phyloP scores from a whole-genome alignment of 2,797 vertebrate species.

The Syncerus caffer region DNA sequence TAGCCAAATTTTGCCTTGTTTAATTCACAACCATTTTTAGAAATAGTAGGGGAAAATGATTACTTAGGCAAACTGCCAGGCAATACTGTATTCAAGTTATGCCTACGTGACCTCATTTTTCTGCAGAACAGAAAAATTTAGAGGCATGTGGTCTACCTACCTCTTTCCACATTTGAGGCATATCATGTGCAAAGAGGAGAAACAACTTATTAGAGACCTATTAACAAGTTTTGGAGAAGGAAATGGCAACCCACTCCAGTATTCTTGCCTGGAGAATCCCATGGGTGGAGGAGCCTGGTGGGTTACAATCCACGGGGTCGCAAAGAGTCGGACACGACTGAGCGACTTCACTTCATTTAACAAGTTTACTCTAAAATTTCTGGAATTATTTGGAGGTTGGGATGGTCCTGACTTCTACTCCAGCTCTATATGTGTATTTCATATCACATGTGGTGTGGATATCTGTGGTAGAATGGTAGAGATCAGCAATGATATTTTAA shows the following conservation, averaged over 20 bases:
- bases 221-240: not conserved
- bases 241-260: too few species aligned
- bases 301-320: too few species aligned
- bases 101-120: constrained; percentile 5
- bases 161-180: not conserved
- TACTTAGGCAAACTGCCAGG: constrained; percentile 45
- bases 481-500: not conserved
- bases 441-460: not conserved
- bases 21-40: constrained; percentile 53
- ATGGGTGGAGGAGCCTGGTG: too few species aligned
- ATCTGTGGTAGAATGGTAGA: not conserved
- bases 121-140: constrained; percentile 13
- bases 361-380: not conserved
- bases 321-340: too few species aligned
- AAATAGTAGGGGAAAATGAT: constrained; percentile 34
- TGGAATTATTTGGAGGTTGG: not conserved
- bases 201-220: not conserved
- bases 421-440: not conserved
- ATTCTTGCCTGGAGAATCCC: too few species aligned
- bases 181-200: not conserved
- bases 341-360: not conserved
- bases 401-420: not conserved
- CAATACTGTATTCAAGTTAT: not conserved
- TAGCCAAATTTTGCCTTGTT: constrained; percentile 6
- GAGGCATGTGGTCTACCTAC: not conserved